Percentiles rank a stretch among this genome's conserved stretches.
Conservation (phyloP, 2,888 invertebrate genomes). For the Drosophila stalkeri region DNA sequence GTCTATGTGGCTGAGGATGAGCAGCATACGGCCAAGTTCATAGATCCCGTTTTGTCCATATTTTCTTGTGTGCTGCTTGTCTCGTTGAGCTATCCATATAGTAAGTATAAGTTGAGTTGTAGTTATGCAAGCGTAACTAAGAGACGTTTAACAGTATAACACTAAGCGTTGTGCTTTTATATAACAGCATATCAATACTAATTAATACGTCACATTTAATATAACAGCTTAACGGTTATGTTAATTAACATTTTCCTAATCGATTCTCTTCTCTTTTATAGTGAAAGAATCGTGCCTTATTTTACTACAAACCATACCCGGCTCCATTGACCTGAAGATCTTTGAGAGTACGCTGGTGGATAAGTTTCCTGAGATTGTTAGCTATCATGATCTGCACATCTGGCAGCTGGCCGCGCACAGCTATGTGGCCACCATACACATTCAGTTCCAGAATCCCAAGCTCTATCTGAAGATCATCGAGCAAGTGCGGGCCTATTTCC, state of each 20-base stretch:
- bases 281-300: conserved; percentile 96
- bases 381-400: conserved; percentile 94
- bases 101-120: conserved; percentile 86
- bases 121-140: background rate
- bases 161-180: background rate
- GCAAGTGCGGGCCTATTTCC: conserved; percentile 90
- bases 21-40: conserved; percentile 88
- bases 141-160: background rate
- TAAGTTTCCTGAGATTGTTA: conserved; percentile 90
- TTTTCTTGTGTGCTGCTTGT: conserved; percentile 90
- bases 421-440: conserved; percentile 93
- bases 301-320: conserved; percentile 96
- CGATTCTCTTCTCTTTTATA: conserved; percentile 85
- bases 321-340: conserved; percentile 91
- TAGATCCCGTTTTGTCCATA: conserved; percentile 91
- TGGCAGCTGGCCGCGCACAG: conserved; percentile 94
- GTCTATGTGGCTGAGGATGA: conserved; percentile 87
- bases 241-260: conserved; percentile 21
- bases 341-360: conserved; percentile 88
- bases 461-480: conserved; percentile 87
- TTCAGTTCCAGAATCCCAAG: conserved; percentile 89
- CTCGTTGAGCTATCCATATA: conserved; percentile 92
- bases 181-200: background rate
- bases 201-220: background rate
- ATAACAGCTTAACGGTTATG: background rate